Percentiles rank a stretch among this genome's conserved stretches.
phyloP scores from a whole-genome alignment of 2,888 invertebrate genomes.

The Nymphalis polychloros region DNA sequence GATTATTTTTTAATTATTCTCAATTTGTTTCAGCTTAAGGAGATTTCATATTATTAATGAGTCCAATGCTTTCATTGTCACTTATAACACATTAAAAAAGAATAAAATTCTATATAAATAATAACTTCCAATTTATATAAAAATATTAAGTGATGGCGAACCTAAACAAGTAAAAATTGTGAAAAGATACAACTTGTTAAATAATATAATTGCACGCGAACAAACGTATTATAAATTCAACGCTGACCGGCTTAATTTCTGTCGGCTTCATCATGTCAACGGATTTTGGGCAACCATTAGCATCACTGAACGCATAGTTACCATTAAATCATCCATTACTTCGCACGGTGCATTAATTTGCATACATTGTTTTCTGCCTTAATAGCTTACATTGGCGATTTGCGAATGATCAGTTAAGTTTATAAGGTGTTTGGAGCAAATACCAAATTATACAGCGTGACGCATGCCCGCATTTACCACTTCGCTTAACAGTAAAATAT shows the following conservation, averaged over 20 bases:
- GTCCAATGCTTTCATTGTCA: too few relatives aligned
- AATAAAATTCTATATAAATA: too few relatives aligned
- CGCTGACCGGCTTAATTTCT: constrained; percentile 22
- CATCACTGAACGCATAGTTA: constrained; percentile 21
- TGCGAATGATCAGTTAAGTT: not conserved
- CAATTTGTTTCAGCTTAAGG: constrained; percentile 19
- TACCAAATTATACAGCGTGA: too few relatives aligned
- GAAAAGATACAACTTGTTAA: not conserved
- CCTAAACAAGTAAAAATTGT: too few relatives aligned
- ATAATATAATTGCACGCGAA: constrained; percentile 13
- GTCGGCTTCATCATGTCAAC: constrained; percentile 30
- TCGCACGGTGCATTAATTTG: constrained; percentile 9
- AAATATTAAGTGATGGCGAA: too few relatives aligned
- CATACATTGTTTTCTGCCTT: not conserved
- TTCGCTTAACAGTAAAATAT: too few relatives aligned
- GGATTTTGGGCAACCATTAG: constrained; percentile 27
- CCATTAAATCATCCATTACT: constrained; percentile 31
- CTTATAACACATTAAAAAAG: too few relatives aligned
- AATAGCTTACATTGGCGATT: constrained; percentile 1
- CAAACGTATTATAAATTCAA: constrained; percentile 15
- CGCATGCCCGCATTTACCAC: too few relatives aligned
- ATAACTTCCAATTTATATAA: too few relatives aligned
- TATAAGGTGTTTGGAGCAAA: not conserved
- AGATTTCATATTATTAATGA: not conserved
- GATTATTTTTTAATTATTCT: constrained; percentile 30